Base-by-base conservation (phyloP, 2,113 vertebrate genomes). In the Takifugu flavidus region DNA sequence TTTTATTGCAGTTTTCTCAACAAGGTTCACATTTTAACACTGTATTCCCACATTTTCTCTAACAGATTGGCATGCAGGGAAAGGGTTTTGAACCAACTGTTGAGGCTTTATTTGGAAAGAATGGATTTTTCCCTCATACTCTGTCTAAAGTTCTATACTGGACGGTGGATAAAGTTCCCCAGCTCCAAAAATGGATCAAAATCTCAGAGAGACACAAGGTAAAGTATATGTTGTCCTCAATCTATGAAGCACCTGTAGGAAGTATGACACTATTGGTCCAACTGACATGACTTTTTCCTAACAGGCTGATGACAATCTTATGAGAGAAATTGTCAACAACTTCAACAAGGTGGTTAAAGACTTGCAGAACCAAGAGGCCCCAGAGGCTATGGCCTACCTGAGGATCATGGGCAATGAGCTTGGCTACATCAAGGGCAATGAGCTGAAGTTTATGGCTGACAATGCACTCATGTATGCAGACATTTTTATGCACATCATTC, bases 51-150 rank as follows among this genome's bases (percentile, higher is more conserved):
- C 3, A 14, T 64, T 20, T 20, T 31, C 82, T 68, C 49, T 60
- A 4, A 25, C 49, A 98, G 96, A 57, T 96, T 86, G 94, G 94
- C 57, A 80, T 97, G 77, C 93, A 97, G 73, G 95, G 95, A 74
- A 96, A 91, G 56, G 92, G 91, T 1, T 93, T 96, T 60, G 93
- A 98, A 67, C 94, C 95, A 65, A 93, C 92, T 1, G 49, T 98
- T 45, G 94, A 96, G 55, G 91, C 94, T 13, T 68, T 98, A 60
- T 98, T 98, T 79, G 96, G 96, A 76, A 86, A 93, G 49, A 89
- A 91, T 20, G 95, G 96, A 1, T 95, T 98, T 82, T 96, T 98
- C 86, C 96, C 95, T 25, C 92, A 97, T 67, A 91, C 90, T 13
- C 68, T 93, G 72, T 91, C 82, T 79, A 95, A 93, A 66, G 86